Evolutionary conservation across 1,140 invertebrate species (phyloP), one percentile per base, ranked within the genome.

Genomic region (Nasonia giraulti): DNA sequence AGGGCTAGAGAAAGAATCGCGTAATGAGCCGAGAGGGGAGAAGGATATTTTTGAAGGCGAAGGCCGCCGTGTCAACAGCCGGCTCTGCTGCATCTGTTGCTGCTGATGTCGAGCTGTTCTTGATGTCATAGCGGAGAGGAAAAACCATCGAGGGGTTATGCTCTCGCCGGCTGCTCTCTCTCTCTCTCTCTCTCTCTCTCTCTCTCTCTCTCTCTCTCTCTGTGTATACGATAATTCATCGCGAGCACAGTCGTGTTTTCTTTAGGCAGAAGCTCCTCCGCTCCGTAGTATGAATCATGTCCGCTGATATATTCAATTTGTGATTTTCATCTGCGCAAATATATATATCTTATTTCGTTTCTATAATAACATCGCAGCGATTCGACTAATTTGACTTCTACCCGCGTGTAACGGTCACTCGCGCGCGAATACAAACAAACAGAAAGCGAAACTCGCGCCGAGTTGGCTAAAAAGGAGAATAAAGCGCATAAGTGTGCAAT

Each of bases 21-120:
- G 17, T 62, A 62, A 62, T n/a, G 55, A 62, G 17, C 55, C 10
- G 23, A 50, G 23, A 50, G 44, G 44, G 44, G 44, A 77, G 11
- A 14, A 44, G 75, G 75, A 77, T 77, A 77, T 77, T 77, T 77
- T 77, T 50, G 75, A 77, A 77, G 44, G 44, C 75, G 40, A 47
- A 74, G 33, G 31, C 37, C 73, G 37, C 6, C 33, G 33, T 40
- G 73, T 74, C 73, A 74, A 74, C 73, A 74, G 73, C 27, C 75
- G 11, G 17, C 55, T 62, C 14, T n/a, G 27, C 12, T 33, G 50
- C 76, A 62, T 33, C 76, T 62, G 50, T 62, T 77, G 76, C 50
- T 50, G n/a, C 50, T 50, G n/a, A 5, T 11, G 27, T 55, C 17
- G 6, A 50, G 75, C 14, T 20, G 55, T 20, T 62, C 55, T 62